These are phyloP conservation scores for Muschampia plurimacula DNA, from an alignment of 2,888 invertebrate genomes.

Conservation along the genomic window DNA sequence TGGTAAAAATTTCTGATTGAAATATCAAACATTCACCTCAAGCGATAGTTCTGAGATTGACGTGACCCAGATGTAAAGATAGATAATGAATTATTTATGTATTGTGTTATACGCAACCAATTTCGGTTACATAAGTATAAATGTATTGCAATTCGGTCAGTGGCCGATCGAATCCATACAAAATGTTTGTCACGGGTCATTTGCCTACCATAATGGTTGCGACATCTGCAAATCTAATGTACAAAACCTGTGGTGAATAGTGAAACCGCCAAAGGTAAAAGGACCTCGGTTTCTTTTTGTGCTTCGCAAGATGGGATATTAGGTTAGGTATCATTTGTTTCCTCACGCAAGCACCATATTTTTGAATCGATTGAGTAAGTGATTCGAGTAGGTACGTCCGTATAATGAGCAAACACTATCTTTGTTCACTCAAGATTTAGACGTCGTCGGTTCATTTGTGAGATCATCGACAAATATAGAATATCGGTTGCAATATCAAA, in stretches of 20 bases:
- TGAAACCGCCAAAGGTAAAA: constrained; percentile 41
- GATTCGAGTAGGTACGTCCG: not conserved
- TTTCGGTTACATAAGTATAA: constrained; percentile 26
- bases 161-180: constrained; percentile 33
- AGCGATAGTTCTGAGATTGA: constrained; percentile 9
- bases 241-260: constrained; percentile 38
- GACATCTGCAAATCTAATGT: constrained; percentile 37
- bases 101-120: constrained; percentile 8
- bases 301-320: constrained; percentile 29
- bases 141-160: constrained; percentile 29
- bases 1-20: not conserved
- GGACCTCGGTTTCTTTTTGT: constrained; percentile 22
- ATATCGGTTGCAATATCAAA: constrained; percentile 49
- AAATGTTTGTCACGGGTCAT: constrained; percentile 47
- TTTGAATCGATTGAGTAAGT: not conserved
- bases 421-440: constrained; percentile 13
- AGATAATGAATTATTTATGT: constrained; percentile 6
- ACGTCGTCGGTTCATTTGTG: constrained; percentile 42
- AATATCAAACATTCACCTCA: constrained; percentile 3
- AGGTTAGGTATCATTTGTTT: constrained; percentile 12
- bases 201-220: constrained; percentile 47
- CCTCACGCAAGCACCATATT: not conserved
- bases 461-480: constrained; percentile 55
- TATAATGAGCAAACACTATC: not conserved
- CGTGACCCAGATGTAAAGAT: constrained; percentile 9